Percentiles rank a stretch among this genome's conserved stretches.
phyloP scores from a whole-genome alignment of 1,140 invertebrate genomes.

The Zaprionus lachaisei region DNA sequence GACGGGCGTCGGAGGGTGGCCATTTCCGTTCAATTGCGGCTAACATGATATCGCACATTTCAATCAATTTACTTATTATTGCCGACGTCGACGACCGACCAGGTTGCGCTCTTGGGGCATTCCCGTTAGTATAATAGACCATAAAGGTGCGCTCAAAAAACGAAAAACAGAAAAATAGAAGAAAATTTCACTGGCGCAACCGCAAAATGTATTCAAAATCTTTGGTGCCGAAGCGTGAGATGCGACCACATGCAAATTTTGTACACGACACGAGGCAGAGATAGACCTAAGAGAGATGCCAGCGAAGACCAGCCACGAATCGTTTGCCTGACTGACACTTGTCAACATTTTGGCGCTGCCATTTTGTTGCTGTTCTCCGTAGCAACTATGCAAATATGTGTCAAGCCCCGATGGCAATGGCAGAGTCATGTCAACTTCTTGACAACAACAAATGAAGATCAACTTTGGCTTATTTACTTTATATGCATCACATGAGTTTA shows the following conservation, averaged over 20 bases:
- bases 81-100: constrained; percentile 43
- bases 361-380: constrained; percentile 61
- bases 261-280: constrained; percentile 47
- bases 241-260: constrained; percentile 78
- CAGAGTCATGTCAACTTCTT: constrained; percentile 73
- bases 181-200: constrained; percentile 53
- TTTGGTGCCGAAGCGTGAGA: constrained; percentile 65
- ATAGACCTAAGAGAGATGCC: neutral
- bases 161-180: constrained; percentile 13
- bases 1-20: constrained; percentile 23
- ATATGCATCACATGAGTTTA: constrained; percentile 64
- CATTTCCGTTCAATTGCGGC: constrained; percentile 72
- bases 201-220: constrained; percentile 51
- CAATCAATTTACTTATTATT: constrained; percentile 83
- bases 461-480: constrained; percentile 78
- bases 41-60: constrained; percentile 81
- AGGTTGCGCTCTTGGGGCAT: constrained; percentile 71
- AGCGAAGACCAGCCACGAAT: constrained; percentile 11
- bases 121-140: constrained; percentile 82
- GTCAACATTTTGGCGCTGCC: constrained; percentile 69
- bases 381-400: constrained; percentile 79
- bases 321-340: constrained; percentile 74
- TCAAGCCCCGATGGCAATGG: constrained; percentile 61
- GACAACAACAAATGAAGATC: constrained; percentile 82
- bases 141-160: constrained; percentile 71